Evolutionary conservation across 2,888 invertebrate genomes (phyloP), one percentile per base, ranked within the genome.

Genomic region (Leucophenga montana): DNA sequence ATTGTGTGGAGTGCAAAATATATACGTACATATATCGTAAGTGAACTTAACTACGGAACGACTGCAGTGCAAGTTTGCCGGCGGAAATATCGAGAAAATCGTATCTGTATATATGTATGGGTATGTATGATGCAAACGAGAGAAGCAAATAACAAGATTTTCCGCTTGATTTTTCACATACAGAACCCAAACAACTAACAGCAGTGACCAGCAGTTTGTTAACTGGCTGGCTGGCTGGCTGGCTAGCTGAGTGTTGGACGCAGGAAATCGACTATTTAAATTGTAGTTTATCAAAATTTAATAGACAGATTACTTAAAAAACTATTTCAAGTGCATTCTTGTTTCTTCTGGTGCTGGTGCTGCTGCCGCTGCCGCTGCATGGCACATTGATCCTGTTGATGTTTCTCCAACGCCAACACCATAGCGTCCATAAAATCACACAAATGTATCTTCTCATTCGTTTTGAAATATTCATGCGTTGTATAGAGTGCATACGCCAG

Each of bases 401-500:
- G 79, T 20, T 82, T 76, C 14, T 85, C 83, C 27, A 86, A 68
- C 6, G 86, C 83, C 56, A 76, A 69, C 13, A 80, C 27, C 79
- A 86, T 78, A 33, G 82, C 76, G 50, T 86, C 79, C 33, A 86
- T 71, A 57, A 86, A 86, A 69, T 84, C 79, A 0, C 74, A 67
- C 11, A 86, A 65, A 8, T 44, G 57, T 44, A 86, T 83, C 69
- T 79, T 79, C 31, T 78, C 66, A 8, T 78, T 56, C n/a, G 73
- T 16, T 66, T 80, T 81, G 57, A 83, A 82, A 0, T 71, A 9
- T 50, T 81, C 76, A 6, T 68, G 73, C 16, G 70, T 76, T 2
- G 83, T 77, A 20, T 84, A 89, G 18, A 79, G 77, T 6, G 94
- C 92, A 78, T 93, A 92, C n/a, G 97, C 95, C 75, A 98, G 88